These are phyloP conservation scores for Tanypteryx hageni DNA, from an alignment of 2,888 invertebrate genomes.

Conservation along the genomic window DNA sequence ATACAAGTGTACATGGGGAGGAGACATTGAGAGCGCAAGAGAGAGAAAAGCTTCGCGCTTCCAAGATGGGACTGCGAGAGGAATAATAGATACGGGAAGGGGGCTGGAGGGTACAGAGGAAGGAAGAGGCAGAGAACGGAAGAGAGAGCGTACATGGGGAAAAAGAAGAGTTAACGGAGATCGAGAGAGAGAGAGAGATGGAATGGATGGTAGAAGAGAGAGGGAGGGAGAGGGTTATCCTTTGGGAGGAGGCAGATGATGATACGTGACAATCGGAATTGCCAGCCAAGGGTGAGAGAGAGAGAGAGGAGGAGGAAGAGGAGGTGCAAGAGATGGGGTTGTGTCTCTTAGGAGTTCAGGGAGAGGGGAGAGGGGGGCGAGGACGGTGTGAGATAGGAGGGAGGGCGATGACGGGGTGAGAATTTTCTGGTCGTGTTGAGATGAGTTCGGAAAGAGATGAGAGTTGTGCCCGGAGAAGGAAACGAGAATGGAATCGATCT, in stretches of 20 bases:
- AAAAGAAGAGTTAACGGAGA: not conserved
- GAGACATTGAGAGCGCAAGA: too few species aligned
- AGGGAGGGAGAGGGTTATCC: constrained; percentile 41
- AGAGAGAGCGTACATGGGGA: not conserved
- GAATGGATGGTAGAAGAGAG: constrained; percentile 1
- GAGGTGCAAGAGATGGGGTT: constrained; percentile 46
- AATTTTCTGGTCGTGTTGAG: constrained; percentile 41
- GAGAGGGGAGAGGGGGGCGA: not conserved
- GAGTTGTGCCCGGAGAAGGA: constrained; percentile 10
- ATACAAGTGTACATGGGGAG: too few species aligned
- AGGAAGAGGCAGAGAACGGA: not conserved
- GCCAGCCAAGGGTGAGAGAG: constrained; percentile 46
- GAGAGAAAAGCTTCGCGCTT: too few species aligned
- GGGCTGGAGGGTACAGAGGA: not conserved
- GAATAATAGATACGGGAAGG: constrained; percentile 17
- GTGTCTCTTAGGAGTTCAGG: constrained; percentile 54
- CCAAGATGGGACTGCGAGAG: not conserved
- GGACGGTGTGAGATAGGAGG: not conserved
- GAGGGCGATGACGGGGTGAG: constrained; percentile 49
- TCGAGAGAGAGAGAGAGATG: not conserved
- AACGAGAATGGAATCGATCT: constrained; percentile 33
- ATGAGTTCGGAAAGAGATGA: constrained; percentile 60
- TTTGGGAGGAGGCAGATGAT: constrained; percentile 62
- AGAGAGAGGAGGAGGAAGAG: not conserved
- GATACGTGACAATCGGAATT: constrained; percentile 64